Percentiles rank a stretch among this genome's conserved stretches.
phyloP scores from a whole-genome alignment of 53 echinoderm and acorn worm genomes.

The Mesocentrotus franciscanus region DNA sequence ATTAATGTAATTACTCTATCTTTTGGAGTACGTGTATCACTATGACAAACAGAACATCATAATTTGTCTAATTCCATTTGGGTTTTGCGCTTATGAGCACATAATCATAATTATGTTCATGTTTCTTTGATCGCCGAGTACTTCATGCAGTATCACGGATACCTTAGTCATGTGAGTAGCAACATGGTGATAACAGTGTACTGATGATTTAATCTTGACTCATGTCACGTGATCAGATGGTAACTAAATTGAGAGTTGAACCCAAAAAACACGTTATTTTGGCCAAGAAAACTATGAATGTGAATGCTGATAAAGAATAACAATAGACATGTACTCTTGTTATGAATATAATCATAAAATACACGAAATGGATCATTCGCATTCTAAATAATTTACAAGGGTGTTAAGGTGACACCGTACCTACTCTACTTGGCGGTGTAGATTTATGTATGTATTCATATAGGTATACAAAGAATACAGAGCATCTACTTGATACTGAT shows the following conservation, averaged over 20 bases:
- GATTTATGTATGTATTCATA: not conserved
- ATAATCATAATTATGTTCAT: not conserved
- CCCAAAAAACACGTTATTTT: not conserved
- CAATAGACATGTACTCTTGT: not conserved
- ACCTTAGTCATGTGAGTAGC: not conserved
- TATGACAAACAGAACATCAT: not conserved
- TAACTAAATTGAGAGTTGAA: not conserved
- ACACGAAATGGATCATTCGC: not conserved
- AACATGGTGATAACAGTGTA: not conserved
- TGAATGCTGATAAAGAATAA: not conserved
- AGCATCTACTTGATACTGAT: not conserved
- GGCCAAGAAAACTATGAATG: not conserved
- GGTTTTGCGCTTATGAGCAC: not conserved
- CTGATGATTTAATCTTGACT: not conserved
- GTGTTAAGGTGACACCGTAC: not conserved
- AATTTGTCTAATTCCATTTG: not conserved
- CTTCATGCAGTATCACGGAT: not conserved
- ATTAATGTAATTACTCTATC: slow-evolving; percentile 22
- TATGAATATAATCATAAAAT: slow-evolving; percentile 7
- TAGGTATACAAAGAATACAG: not conserved
- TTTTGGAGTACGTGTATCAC: not conserved
- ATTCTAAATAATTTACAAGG: not conserved
- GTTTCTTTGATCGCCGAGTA: not conserved
- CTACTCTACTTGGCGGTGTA: not conserved
- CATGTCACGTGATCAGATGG: not conserved